Evolutionary conservation across 2,797 vertebrate genomes (phyloP), one percentile per base, ranked within the genome.

Genomic region (Hapalemur alaotrensis): DNA sequence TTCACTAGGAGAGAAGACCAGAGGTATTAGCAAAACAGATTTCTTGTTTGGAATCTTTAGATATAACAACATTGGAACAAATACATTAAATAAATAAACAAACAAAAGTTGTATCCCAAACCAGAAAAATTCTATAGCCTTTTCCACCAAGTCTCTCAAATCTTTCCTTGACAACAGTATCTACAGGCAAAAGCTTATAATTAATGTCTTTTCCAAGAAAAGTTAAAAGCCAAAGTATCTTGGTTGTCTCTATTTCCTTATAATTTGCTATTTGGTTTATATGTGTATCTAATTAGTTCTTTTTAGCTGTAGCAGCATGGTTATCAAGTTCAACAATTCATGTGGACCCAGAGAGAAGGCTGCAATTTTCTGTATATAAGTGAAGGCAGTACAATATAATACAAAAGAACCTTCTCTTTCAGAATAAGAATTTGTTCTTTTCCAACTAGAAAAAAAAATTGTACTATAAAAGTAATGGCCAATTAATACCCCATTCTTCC

Each of bases 241-340:
- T 61, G 67, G 83, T 82, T 94, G 89, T 79, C 67, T 93, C 95
- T 63, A 90, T 43, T 95, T 97, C 69, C 81, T 85, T 93, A 81
- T 50, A 79, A 12, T 25, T 96, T 92, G 57, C 30, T 86, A 18
- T 54, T 87, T 48, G 92, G n/a, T 54, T 82, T 92, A 94, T 63
- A 38, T 76, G 78, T 75, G 23, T 17, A 96, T 52, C 46, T 88
- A 90, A 95, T 89, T 94, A 89, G 73, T 61, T 94, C 72, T 65
- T 87, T 93, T 90, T 43, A 85, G 82, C 50, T 85, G 81, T 0
- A 82, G 92, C 54, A 70, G 81, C 80, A 81, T 54, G 61, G 15
- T 54, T 61, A 88, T 43, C 70, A 57, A 95, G 70, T 2, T 13
- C 61, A 96, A 92, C 18, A 70, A 89, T 63, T 96, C 67, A 70